Evolutionary conservation across 1,140 invertebrate genomes (phyloP), one percentile per base, ranked within the genome.

Genomic region (Spodoptera litura): DNA sequence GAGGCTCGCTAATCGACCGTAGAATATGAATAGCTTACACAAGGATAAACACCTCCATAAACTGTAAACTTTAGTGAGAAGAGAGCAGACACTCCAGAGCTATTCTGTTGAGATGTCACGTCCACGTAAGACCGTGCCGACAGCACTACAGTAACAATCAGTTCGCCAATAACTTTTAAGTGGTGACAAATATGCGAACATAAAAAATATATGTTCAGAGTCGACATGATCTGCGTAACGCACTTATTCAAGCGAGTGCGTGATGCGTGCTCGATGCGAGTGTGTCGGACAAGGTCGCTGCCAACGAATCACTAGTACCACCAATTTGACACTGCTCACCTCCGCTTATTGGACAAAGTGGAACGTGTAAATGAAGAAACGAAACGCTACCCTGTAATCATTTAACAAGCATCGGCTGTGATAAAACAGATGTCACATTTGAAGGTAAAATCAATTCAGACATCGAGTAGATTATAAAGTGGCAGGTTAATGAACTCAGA

Each of bases 311-410:
- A 87, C 78, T 81, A 87, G 81, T 83, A 85, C 82, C 82, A 82
- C 81, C 86, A 89, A 90, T 93, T 91, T 93, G 89, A 93, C 90
- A 91, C 83, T 82, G 75, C 83, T 93, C 89, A 93, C 87, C 89
- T 92, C 90, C 79, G 74, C 81, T 93, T 83, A 93, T 92, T 92
- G 88, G 81, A 87, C 88, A 86, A 92, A 91, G 84, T 92, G 88
- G 92, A 89, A 92, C 90, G 88, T 91, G 89, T 87, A 91, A 93
- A 91, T 91, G 88, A 89, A 91, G 85, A 89, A 89, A 86, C 87
- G 83, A 89, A 91, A 90, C 82, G 82, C 83, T 85, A 84, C 87
- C 85, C 86, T 87, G 81, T 86, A 86, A 86, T 86, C 83, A 84
- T 86, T 91, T 90, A 91, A 89, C 88, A 86, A 84, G 82, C 84